Evolutionary conservation across 1,140 invertebrate genomes (phyloP).

Genomic region (Zaprionus lachaisei): DNA sequence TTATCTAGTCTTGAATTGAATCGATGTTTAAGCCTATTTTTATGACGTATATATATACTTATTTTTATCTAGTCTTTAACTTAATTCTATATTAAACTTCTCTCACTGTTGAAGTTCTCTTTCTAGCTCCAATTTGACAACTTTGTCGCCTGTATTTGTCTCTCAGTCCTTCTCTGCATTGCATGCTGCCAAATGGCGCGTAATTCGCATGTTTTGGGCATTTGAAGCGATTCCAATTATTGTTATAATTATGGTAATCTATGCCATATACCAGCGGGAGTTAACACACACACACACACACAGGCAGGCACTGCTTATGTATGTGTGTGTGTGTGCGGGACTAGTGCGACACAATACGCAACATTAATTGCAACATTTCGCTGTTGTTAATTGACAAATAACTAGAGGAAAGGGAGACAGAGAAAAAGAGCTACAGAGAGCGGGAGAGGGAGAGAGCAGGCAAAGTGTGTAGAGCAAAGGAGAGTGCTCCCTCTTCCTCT

Average conservation of each 20-base stretch:
- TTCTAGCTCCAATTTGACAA: not conserved
- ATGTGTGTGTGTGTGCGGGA: constrained; percentile 15
- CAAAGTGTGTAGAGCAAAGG: no score
- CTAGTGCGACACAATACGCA: constrained; percentile 42
- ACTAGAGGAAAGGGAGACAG: constrained; percentile 22
- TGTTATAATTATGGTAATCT: constrained; percentile 72
- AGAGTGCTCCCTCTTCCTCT: no score
- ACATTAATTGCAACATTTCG: constrained; percentile 75
- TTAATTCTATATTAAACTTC: not conserved
- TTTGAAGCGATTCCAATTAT: constrained; percentile 46
- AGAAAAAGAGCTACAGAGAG: not conserved
- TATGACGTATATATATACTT: no score
- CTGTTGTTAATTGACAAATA: constrained; percentile 77
- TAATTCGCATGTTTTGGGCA: constrained; percentile 76
- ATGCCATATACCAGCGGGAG: constrained; percentile 49
- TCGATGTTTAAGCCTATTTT: no score
- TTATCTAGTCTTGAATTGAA: no score
- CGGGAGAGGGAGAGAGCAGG: constrained; percentile 2
- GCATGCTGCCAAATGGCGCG: constrained; percentile 25
- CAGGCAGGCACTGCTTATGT: not conserved
- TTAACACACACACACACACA: constrained; percentile 3
- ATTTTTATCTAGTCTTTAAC: no score
- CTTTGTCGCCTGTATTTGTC: constrained; percentile 48
- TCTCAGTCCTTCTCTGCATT: not conserved
- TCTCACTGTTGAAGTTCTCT: not conserved